Conservation (phyloP, 2,113 vertebrate genomes). For the Arothron firmamentum region DNA sequence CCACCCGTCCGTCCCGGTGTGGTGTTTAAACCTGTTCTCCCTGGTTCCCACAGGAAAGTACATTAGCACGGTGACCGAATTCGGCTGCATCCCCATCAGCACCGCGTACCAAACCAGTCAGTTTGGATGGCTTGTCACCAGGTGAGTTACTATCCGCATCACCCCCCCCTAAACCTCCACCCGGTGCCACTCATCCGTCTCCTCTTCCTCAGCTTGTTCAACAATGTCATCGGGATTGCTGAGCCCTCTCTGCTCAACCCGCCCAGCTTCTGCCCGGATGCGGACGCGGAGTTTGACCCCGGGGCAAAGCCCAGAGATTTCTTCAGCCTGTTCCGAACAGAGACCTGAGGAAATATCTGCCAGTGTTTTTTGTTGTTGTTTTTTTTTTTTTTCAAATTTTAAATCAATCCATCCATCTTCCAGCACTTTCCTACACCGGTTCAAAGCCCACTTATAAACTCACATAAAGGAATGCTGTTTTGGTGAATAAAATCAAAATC, state of each 20-base stretch:
- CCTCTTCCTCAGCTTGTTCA: constrained; percentile 52
- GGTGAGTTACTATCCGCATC: constrained; percentile 39
- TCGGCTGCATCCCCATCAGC: constrained; percentile 45
- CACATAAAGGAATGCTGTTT: too few relatives aligned
- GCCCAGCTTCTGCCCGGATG: constrained; percentile 53
- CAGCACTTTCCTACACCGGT: too few relatives aligned
- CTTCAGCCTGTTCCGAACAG: constrained; percentile 34
- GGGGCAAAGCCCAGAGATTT: constrained; percentile 31
- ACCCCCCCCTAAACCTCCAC: background rate
- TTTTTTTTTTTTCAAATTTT: too few relatives aligned
- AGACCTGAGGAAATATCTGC: background rate
- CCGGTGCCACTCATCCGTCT: background rate
- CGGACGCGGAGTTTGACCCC: background rate
- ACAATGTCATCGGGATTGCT: constrained; percentile 63
- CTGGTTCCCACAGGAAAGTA: constrained; percentile 44
- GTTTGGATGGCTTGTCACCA: constrained; percentile 47
- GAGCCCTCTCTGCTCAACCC: constrained; percentile 71
- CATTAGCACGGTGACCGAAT: constrained; percentile 29
- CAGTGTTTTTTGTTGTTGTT: background rate
- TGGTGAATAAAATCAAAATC: too few relatives aligned
- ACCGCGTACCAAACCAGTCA: background rate
- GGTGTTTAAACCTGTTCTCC: background rate
- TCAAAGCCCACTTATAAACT: too few relatives aligned
- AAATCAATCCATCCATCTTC: background rate
- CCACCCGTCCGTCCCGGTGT: background rate